phyloP scores from a whole-genome alignment of 2,888 invertebrate genomes.

The Sussaba pulchella region DNA sequence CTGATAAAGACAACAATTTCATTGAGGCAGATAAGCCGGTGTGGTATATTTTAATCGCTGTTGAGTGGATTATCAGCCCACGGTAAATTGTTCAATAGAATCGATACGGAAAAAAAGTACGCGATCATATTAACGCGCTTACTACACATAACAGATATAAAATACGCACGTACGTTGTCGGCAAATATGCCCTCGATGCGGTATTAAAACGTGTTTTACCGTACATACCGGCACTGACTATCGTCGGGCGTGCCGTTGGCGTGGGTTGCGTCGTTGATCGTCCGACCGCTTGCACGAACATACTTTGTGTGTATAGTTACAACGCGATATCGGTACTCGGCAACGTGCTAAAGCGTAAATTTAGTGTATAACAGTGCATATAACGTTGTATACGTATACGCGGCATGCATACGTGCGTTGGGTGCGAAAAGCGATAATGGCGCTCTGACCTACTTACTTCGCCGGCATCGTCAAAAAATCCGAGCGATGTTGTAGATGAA shows the following conservation, averaged over 20 bases:
- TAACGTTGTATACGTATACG: constrained; percentile 1
- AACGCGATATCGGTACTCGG: constrained; percentile 4
- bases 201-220: constrained; percentile 8
- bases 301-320: constrained; percentile 15
- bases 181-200: not conserved
- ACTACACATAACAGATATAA: constrained; percentile 7
- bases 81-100: constrained; percentile 1
- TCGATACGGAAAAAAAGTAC: not conserved
- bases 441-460: constrained; percentile 70
- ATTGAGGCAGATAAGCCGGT: too few relatives aligned
- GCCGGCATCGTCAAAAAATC: constrained; percentile 64
- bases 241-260: constrained; percentile 1
- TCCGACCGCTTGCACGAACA: constrained; percentile 10
- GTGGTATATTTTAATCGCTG: not conserved
- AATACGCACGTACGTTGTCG: not conserved
- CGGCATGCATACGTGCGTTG: constrained; percentile 5
- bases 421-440: constrained; percentile 72
- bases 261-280: constrained; percentile 13
- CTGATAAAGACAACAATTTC: too few relatives aligned
- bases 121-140: not conserved
- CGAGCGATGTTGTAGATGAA: constrained; percentile 17
- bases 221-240: constrained; percentile 19
- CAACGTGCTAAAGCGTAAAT: constrained; percentile 12
- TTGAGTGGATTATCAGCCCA: not conserved
- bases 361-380: constrained; percentile 9